Percentiles rank a stretch among this genome's conserved stretches.
These are phyloP conservation scores for Rhinoderma darwinii DNA, from an alignment of 2,113 vertebrate species.

Conservation along the genomic window DNA sequence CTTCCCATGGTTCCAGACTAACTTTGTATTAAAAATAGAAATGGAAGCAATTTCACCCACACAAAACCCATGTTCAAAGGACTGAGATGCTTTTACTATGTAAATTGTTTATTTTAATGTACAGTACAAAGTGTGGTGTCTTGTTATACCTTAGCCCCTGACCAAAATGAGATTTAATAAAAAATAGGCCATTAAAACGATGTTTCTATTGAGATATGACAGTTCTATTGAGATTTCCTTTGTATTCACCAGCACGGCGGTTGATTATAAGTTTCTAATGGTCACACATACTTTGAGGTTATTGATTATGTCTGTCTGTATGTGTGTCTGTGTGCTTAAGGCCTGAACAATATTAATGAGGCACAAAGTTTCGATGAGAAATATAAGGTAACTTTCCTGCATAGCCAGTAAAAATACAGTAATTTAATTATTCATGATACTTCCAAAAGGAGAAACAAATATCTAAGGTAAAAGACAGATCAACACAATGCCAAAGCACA, in stretches of 20 bases:
- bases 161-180: not conserved
- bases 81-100: not conserved
- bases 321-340: not conserved
- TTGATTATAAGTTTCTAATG: not conserved
- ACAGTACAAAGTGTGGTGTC: not conserved
- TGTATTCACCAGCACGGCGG: not conserved
- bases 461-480: constrained; percentile 34
- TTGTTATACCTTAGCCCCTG: not conserved
- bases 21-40: constrained; percentile 11
- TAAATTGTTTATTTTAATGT: not conserved
- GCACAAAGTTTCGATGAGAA: not conserved
- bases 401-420: not conserved
- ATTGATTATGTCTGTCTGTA: constrained; percentile 3
- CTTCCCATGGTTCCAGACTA: not conserved
- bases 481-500: constrained; percentile 34
- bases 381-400: not conserved
- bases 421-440: constrained; percentile 24
- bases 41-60: not conserved
- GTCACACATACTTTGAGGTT: not conserved
- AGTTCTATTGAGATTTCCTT: not conserved
- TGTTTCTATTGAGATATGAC: not conserved
- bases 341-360: not conserved
- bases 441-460: constrained; percentile 26
- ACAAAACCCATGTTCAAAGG: not conserved
- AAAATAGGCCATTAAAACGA: not conserved